phyloP scores from a whole-genome alignment of 2,113 vertebrate genomes.

The Gymnogyps californianus region DNA sequence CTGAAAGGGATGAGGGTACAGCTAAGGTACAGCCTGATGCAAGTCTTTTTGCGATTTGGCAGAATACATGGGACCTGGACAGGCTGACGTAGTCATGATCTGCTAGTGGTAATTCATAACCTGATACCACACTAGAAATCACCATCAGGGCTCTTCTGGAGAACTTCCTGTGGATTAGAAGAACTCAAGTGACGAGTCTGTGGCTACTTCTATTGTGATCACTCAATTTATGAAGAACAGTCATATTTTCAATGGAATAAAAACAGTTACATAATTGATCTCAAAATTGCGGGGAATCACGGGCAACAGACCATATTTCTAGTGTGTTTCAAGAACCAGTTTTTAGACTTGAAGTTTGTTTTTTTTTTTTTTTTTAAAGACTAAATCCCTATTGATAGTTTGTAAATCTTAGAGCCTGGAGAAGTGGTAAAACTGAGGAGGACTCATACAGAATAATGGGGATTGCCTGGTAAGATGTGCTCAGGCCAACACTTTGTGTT shows the following conservation, averaged over 20 bases:
- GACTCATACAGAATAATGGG: background rate
- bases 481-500: background rate
- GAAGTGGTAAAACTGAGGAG: background rate
- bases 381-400: background rate
- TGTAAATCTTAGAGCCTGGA: background rate
- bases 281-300: background rate
- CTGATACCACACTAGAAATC: background rate
- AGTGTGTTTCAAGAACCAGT: background rate
- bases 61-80: background rate
- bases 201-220: background rate
- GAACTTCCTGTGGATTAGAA: background rate
- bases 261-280: background rate
- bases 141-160: background rate
- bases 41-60: background rate
- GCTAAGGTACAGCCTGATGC: background rate
- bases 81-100: fast-evolving
- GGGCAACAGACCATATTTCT: background rate
- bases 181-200: background rate
- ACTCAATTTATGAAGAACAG: background rate
- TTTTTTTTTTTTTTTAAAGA: background rate
- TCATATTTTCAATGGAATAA: background rate
- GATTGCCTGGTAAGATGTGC: background rate
- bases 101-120: background rate
- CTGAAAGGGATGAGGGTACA: background rate
- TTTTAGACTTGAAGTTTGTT: background rate